Conservation (phyloP, 2,113 vertebrate genomes). For the Neogale vison region DNA sequence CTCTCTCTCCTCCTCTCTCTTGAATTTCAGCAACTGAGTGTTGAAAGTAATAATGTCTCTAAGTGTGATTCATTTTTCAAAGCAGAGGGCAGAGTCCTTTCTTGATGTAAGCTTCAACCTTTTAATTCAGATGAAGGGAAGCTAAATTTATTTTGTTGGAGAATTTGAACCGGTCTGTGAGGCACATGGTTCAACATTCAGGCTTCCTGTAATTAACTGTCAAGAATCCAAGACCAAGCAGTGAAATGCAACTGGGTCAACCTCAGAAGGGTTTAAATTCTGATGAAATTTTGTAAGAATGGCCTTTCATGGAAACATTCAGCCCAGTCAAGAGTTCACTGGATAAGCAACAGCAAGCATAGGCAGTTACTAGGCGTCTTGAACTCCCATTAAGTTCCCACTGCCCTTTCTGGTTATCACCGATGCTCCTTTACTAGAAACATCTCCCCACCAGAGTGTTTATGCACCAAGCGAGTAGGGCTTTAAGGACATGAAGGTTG, state of each 20-base stretch:
- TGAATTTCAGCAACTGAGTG: neutral
- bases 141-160: slow-evolving; percentile 68
- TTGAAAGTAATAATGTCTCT: neutral
- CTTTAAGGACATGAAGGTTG: neutral
- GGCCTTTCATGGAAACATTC: neutral
- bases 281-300: slow-evolving; percentile 52
- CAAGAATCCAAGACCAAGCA: neutral
- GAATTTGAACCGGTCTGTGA: slow-evolving; percentile 36
- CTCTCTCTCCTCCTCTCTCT: neutral
- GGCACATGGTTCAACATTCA: slow-evolving; percentile 8
- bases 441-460: neutral
- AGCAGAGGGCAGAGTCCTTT: neutral
- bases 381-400: slow-evolving; percentile 44
- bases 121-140: slow-evolving; percentile 52
- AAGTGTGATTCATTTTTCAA: slow-evolving; percentile 23
- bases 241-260: slow-evolving; percentile 43
- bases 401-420: neutral
- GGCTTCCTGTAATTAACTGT: slow-evolving; percentile 60
- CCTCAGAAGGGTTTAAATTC: slow-evolving; percentile 18
- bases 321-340: slow-evolving; percentile 20
- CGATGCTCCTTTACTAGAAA: slow-evolving; percentile 26
- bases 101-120: slow-evolving; percentile 62
- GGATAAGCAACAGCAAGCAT: slow-evolving; percentile 31
- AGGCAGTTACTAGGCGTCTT: slow-evolving; percentile 10
- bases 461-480: neutral